Evolutionary conservation across 1,140 invertebrate species (phyloP).

Genomic region (Homarus americanus): DNA sequence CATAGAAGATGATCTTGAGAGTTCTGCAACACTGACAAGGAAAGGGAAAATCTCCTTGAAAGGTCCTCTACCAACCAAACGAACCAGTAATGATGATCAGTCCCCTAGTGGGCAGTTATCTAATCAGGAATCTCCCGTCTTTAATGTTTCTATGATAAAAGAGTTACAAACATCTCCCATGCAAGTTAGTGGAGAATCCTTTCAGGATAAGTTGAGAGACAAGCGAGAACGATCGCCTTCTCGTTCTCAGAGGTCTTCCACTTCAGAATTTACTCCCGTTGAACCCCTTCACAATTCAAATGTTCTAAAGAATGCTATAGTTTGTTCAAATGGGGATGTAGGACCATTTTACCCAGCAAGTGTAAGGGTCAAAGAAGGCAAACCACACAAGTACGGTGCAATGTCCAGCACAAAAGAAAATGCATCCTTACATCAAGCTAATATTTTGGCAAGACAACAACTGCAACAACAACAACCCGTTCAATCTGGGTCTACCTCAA

Average conservation of each 20-base stretch:
- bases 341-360: conserved; percentile 5
- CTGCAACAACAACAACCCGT: conserved; percentile 17
- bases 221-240: conserved; percentile 42
- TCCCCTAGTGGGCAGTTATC: conserved; percentile 55
- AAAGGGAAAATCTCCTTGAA: conserved; percentile 48
- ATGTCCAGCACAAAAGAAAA: conserved; percentile 67
- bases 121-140: conserved; percentile 64
- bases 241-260: conserved; percentile 35
- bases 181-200: conserved; percentile 65
- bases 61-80: conserved; percentile 27
- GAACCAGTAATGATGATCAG: conserved; percentile 34
- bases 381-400: conserved; percentile 41
- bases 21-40: neutral
- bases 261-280: conserved; percentile 32
- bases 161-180: conserved; percentile 68
- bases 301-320: neutral
- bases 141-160: conserved; percentile 70
- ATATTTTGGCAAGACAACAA: conserved; percentile 19
- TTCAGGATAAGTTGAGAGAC: conserved; percentile 51
- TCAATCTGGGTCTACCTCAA: conserved; percentile 37
- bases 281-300: neutral
- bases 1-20: conserved; percentile 13
- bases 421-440: conserved; percentile 56
- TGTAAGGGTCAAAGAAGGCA: conserved; percentile 22
- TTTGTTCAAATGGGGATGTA: conserved; percentile 48